Evolutionary conservation across 2,113 vertebrate genomes (phyloP), one percentile per base, ranked within the genome.

Genomic region (Epinephelus fuscoguttatus): DNA sequence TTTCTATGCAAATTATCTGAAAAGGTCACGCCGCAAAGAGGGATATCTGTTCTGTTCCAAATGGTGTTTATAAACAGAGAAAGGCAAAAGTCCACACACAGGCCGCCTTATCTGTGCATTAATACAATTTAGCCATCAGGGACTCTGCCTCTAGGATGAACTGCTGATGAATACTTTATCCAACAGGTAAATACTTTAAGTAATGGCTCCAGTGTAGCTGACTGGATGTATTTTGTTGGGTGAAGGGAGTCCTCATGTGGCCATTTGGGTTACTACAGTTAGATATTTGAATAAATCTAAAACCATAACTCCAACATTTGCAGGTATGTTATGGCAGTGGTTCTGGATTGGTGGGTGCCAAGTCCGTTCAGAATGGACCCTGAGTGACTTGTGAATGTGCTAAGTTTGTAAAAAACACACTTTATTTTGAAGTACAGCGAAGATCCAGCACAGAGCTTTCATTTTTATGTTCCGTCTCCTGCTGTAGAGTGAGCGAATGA

Each of bases 1-100:
- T 93, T 92, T 90, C 89, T 80, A 91, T 94, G 92, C 90, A 94
- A 93, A 93, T 94, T 21, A 86, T 77, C 71, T 83, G 55, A 81
- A 94, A 94, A 94, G 91, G 92, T 94, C 92, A 93, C 25, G 14
- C 61, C 33, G 74, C 70, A 87, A 70, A 84, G 59, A 73, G 50
- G 66, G 72, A 82, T 64, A 84, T 87, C 78, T 71, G 67, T 79
- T 93, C 67, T 69, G 62, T 47, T 87, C 56, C 60, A 75, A 88
- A 85, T n/a, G 1, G 70, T 81, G 78, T 91, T 92, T 82, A 89
- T 86, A 86, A 89, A 90, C 71, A 80, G 53, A n/a, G 40, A 80
- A 73, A 72, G 42, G 59, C 12, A 19, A 25, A 64, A 67, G 49
- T 69, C 33, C 45, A 73, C 19, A 81, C 25, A 50, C n/a, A 69